Conservation (phyloP, 1,140 invertebrate species). For the Gonatopus flavifemur region DNA sequence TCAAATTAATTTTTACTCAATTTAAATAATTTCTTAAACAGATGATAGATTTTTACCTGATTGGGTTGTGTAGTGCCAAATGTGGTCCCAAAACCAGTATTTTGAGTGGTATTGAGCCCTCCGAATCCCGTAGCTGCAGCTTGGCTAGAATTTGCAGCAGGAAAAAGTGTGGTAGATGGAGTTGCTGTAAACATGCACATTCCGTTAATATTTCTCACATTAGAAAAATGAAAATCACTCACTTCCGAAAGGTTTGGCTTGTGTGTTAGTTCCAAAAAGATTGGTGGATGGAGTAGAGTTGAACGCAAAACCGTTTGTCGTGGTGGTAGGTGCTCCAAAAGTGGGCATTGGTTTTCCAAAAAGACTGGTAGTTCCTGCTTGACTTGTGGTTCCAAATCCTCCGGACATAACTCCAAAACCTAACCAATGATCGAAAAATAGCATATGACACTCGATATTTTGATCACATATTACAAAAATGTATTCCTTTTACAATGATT, state of each 20-base stretch:
- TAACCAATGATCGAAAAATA: neutral
- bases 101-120: constrained; percentile 45
- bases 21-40: neutral
- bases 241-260: constrained; percentile 57
- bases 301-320: constrained; percentile 63
- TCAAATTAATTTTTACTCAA: neutral
- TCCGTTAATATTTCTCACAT: neutral
- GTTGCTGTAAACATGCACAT: constrained; percentile 31
- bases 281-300: constrained; percentile 54
- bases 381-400: constrained; percentile 58
- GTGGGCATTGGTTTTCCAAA: constrained; percentile 55
- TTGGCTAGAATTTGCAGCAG: constrained; percentile 37
- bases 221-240: constrained; percentile 22
- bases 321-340: constrained; percentile 61
- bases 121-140: constrained; percentile 54
- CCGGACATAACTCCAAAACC: constrained; percentile 59
- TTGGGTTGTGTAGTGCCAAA: constrained; percentile 53
- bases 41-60: constrained; percentile 39
- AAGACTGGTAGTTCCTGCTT: constrained; percentile 48
- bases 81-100: constrained; percentile 45
- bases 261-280: constrained; percentile 51
- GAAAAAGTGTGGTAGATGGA: constrained; percentile 48
- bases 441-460: neutral
- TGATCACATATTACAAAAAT: constrained; percentile 2
- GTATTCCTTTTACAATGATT: neutral